Base-by-base conservation (phyloP, 2,888 invertebrate genomes). In the Cynaeus angustus region DNA sequence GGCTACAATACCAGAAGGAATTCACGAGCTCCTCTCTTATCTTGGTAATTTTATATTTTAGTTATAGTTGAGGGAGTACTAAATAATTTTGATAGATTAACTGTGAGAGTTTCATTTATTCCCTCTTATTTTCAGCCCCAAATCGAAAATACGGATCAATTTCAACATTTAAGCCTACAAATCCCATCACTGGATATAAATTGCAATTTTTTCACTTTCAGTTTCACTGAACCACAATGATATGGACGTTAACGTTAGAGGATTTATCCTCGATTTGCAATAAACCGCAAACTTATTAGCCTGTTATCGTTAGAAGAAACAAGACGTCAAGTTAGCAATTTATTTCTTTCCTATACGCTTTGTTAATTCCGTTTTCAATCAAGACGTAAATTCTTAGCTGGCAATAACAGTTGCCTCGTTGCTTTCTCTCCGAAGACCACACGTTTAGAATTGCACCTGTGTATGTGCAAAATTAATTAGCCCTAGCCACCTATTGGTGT, bases 401-500 rank as follows among this genome's bases (percentile, higher is more conserved):
- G 46, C 55, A 55, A 38, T 55, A 55, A 55, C 55, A 55, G 33
- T 55, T 30, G 30, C 30, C 9, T 48, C 13, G 52, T 52, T 55
- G 55, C 13, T 14, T 55, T 37, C 55, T 55, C 55, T 21, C 12
- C 13, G 38, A 38, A 33, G 33, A n/a, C 55, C 33, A 55, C 30
- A 13, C 37, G 55, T 10, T 12, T 55, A 38, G 37, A 26, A 16
- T 41, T 59, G 59, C 59, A 46, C 43, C 43, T 56, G 43, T 56
- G 26, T 56, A 56, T 56, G 56, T 59, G 45, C 59, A 59, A 59
- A 59, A 59, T 59, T 59, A 59, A 59, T 59, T 59, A 59, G 59
- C 59, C 46, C 13, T 14, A 13, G 45, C 45, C 45, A 43, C 28
- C 45, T 59, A 45, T 59, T 45, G 59, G 59, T 45, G 59, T 59